Conservation (phyloP, 1,140 invertebrate species). For the Hesperophylax magnus region DNA sequence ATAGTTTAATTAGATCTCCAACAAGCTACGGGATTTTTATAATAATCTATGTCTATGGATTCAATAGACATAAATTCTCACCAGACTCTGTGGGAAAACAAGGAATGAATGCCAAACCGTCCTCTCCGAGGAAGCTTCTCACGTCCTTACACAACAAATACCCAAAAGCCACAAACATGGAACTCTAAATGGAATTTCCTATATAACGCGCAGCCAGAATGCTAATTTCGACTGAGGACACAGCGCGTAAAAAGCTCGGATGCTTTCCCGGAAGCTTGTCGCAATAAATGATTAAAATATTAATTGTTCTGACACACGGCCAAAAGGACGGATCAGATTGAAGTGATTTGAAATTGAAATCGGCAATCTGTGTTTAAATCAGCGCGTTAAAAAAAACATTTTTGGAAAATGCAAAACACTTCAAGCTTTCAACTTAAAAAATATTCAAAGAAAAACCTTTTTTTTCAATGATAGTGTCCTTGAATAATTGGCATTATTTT, state of each 20-base stretch:
- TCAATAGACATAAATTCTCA: not conserved
- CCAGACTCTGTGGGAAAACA: not conserved
- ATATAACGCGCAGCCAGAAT: constrained; percentile 19
- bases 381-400: not conserved
- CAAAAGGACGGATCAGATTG: too few species aligned
- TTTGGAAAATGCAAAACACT: not conserved
- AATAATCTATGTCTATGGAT: too few species aligned
- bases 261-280: not conserved
- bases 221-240: not conserved
- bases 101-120: constrained; percentile 13
- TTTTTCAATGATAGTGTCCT: not conserved
- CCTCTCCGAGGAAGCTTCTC: constrained; percentile 22
- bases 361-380: too few species aligned
- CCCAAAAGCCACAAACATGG: constrained; percentile 27
- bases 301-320: too few species aligned
- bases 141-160: constrained; percentile 27
- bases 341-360: too few species aligned
- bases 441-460: not conserved
- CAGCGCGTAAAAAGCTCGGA: not conserved
- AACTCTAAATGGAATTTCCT: constrained; percentile 28
- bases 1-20: too few species aligned
- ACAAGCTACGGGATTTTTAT: too few species aligned
- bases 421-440: not conserved
- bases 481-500: too few species aligned
- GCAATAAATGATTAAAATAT: not conserved